These are phyloP conservation scores for Ceratitis capitata DNA, from an alignment of 1,140 invertebrate species.

Conservation along the genomic window DNA sequence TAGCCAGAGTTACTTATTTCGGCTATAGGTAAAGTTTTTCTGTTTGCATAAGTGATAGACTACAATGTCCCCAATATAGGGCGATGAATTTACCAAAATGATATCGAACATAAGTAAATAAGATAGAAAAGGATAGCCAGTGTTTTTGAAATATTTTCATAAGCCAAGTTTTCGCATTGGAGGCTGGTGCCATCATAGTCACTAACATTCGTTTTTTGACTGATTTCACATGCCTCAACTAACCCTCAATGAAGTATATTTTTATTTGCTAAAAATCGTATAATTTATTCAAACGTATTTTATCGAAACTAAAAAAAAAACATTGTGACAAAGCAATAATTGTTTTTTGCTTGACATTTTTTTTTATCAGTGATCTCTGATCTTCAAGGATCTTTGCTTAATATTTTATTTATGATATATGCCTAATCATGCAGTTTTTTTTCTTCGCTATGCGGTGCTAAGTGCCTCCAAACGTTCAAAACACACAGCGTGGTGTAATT, in stretches of 20 bases:
- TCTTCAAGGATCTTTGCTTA: neutral
- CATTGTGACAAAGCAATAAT: constrained; percentile 18
- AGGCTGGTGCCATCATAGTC: too few relatives aligned
- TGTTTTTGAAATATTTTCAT: too few relatives aligned
- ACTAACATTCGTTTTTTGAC: neutral
- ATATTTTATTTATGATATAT: neutral
- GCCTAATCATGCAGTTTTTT: neutral
- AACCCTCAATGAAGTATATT: neutral
- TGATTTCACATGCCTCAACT: neutral
- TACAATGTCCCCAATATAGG: too few relatives aligned
- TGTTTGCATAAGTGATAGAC: too few relatives aligned
- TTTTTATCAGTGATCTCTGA: neutral
- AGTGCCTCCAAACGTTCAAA: neutral
- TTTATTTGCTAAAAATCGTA: neutral
- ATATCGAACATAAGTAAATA: too few relatives aligned
- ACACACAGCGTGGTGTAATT: neutral
- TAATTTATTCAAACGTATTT: neutral
- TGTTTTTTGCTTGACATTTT: neutral
- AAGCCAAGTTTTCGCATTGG: too few relatives aligned
- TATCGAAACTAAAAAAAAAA: neutral
- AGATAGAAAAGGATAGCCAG: too few relatives aligned
- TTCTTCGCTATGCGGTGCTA: too few relatives aligned
- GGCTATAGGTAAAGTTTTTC: too few relatives aligned
- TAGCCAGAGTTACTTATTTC: too few relatives aligned
- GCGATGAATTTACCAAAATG: too few relatives aligned